Percentiles rank a stretch among this genome's conserved stretches.
Conservation (phyloP, 1,140 invertebrate species). For the Paracyclopina nana region DNA sequence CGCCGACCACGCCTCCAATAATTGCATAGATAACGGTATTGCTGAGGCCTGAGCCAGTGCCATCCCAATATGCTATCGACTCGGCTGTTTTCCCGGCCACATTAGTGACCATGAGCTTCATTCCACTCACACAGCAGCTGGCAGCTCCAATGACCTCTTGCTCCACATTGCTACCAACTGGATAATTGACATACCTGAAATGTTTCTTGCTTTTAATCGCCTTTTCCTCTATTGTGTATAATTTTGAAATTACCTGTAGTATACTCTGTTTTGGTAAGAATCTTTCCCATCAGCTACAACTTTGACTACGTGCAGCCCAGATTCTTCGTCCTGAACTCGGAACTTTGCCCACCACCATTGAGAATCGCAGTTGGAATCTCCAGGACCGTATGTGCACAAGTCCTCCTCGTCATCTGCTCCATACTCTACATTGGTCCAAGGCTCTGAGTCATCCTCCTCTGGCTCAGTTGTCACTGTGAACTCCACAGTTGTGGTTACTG, state of each 20-base stretch:
- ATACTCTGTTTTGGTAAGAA: not conserved
- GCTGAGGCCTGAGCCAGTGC: not conserved
- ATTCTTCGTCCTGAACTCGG: not conserved
- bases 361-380: not conserved
- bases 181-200: not conserved
- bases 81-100: not conserved
- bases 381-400: not conserved
- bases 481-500: not conserved
- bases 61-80: not conserved
- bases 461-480: not conserved
- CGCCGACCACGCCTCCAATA: not conserved
- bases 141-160: not conserved
- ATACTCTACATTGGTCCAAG: not conserved
- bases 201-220: not conserved
- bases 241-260: not conserved
- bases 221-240: not conserved
- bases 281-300: not conserved
- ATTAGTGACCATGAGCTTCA: not conserved
- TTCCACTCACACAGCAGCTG: not conserved
- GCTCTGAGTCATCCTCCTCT: not conserved
- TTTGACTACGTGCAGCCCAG: not conserved
- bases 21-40: too few relatives aligned
- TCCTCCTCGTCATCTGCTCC: not conserved
- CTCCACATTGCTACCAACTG: not conserved
- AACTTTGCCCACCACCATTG: slow-evolving; percentile 1